Percentiles rank a stretch among this genome's conserved stretches.
phyloP scores from a whole-genome alignment of 2,113 vertebrate species.

The Isurus oxyrinchus region DNA sequence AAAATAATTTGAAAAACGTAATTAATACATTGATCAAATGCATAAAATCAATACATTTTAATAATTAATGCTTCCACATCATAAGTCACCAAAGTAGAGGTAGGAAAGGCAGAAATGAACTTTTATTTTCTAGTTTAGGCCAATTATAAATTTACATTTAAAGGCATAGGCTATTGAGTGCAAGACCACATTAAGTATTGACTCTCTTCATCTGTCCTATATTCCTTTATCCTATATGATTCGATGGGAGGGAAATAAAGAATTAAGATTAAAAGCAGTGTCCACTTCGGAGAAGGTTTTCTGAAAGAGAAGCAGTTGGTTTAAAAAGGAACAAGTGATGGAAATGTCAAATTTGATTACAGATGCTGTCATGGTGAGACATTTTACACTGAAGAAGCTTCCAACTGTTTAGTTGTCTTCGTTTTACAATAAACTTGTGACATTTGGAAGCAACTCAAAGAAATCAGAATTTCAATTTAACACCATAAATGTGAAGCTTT shows the following conservation, averaged over 20 bases:
- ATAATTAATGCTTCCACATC: background rate
- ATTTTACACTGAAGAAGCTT: background rate
- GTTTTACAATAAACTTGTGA: background rate
- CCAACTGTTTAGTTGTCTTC: background rate
- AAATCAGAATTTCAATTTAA: conserved; percentile 20
- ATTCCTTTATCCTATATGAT: background rate
- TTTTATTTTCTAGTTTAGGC: background rate
- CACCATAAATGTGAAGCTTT: background rate
- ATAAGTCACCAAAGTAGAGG: background rate
- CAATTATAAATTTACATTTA: background rate
- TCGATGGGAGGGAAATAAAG: background rate
- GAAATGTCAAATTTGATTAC: conserved; percentile 35
- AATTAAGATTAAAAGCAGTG: background rate
- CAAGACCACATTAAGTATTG: background rate
- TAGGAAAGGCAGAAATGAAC: background rate
- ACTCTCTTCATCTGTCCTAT: background rate
- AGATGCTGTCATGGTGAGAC: background rate
- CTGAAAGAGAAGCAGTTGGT: background rate
- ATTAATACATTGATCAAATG: background rate
- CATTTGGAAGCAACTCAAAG: background rate
- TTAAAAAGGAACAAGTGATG: background rate
- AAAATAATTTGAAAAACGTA: background rate
- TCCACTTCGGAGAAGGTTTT: background rate
- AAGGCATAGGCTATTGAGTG: background rate
- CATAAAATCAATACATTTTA: background rate